Conservation (phyloP, 1,140 invertebrate genomes). For the Neodiprion fabricii region DNA sequence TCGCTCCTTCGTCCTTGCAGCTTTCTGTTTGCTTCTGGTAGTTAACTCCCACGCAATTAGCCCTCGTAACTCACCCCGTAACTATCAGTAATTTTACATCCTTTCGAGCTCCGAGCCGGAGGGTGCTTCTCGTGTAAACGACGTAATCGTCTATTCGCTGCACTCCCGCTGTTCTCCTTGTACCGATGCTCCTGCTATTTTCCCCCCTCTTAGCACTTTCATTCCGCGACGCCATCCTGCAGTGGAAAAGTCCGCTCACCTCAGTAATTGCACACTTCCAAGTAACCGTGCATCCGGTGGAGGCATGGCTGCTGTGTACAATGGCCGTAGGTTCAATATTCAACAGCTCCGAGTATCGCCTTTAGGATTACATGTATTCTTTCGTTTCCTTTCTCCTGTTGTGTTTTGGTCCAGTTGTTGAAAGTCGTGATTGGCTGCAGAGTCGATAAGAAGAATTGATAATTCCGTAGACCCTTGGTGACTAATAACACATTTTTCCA, state of each 20-base stretch:
- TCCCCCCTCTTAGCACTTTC: neutral
- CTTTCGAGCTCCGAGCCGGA: neutral
- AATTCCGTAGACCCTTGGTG: too few relatives aligned
- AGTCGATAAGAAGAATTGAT: too few relatives aligned
- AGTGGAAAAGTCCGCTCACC: neutral
- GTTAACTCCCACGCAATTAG: slow-evolving; percentile 8
- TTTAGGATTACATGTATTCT: too few relatives aligned
- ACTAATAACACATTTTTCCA: slow-evolving; percentile 23
- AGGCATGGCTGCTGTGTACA: too few relatives aligned
- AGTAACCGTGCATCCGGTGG: too few relatives aligned
- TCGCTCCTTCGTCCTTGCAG: neutral
- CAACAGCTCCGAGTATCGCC: too few relatives aligned
- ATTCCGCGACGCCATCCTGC: neutral
- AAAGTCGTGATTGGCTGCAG: too few relatives aligned
- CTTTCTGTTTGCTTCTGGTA: neutral
- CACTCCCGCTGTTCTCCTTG: neutral
- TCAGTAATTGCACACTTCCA: too few relatives aligned
- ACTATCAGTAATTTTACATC: slow-evolving; percentile 9
- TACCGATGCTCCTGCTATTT: neutral
- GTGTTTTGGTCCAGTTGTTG: too few relatives aligned
- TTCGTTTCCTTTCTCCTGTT: too few relatives aligned
- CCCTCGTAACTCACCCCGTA: slow-evolving; percentile 4
- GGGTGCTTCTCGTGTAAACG: neutral
- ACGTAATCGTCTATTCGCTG: neutral
- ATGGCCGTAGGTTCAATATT: too few relatives aligned